Evolutionary conservation across 1,140 invertebrate genomes (phyloP).

Genomic region (Mizuhopecten yessoensis): DNA sequence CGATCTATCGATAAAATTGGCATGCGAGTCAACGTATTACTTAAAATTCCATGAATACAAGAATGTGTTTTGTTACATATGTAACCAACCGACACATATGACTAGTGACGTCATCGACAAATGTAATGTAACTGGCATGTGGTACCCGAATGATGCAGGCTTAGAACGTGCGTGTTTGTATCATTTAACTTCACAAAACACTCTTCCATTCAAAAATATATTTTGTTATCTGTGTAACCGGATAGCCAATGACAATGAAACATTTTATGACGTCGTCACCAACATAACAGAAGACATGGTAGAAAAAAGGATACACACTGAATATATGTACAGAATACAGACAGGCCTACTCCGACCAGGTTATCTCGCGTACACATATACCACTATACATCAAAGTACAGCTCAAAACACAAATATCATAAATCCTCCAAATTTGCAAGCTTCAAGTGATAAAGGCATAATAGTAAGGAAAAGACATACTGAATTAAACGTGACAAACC

Average conservation of each 20-base stretch:
- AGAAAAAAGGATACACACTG: neutral
- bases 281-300: neutral
- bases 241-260: neutral
- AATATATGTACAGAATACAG: neutral
- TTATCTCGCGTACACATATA: neutral
- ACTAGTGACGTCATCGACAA: neutral
- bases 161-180: slow-evolving; percentile 38
- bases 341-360: neutral
- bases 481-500: neutral
- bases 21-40: neutral
- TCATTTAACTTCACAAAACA: neutral
- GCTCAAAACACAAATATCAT: neutral
- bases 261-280: slow-evolving; percentile 18
- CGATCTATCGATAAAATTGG: slow-evolving; percentile 26
- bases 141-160: neutral
- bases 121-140: slow-evolving; percentile 42
- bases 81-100: slow-evolving; percentile 36
- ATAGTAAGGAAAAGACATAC: neutral
- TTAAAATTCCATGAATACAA: slow-evolving; percentile 18
- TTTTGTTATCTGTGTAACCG: slow-evolving; percentile 46
- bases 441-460: neutral
- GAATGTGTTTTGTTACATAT: slow-evolving; percentile 54
- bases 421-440: neutral
- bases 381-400: neutral
- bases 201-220: slow-evolving; percentile 50